A percentile compares a stretch with the other conserved stretches of the same genome.
Evolutionary conservation across 2,797 vertebrate genomes (phyloP).

Genomic region (Paramormyrops hopkinsi): DNA sequence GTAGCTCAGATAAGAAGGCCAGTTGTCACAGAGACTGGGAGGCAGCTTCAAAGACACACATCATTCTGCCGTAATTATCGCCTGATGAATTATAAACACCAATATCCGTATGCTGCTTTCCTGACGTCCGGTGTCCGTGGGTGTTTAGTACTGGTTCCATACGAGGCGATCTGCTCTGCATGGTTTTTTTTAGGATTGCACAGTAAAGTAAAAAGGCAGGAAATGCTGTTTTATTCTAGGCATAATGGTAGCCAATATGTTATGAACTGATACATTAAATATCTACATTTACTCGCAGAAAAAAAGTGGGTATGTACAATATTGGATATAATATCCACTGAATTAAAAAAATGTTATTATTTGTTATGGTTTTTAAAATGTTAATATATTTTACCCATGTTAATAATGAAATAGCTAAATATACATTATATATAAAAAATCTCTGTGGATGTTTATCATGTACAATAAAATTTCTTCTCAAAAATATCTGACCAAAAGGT

Average conservation of each 20-base stretch:
- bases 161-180: not conserved
- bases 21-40: conserved; percentile 5
- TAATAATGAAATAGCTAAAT: not conserved
- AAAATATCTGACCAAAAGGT: not conserved
- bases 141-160: not conserved
- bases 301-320: not conserved
- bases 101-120: not conserved
- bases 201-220: not conserved
- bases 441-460: not conserved
- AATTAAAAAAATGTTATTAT: not conserved
- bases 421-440: not conserved
- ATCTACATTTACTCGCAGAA: not conserved
- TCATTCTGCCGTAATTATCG: conserved; percentile 5
- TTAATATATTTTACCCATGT: not conserved
- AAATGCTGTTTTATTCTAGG: not conserved
- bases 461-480: not conserved
- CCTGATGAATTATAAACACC: conserved; percentile 13
- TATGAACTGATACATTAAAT: not conserved
- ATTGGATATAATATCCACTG: not conserved
- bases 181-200: not conserved
- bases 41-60: conserved; percentile 7
- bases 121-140: not conserved
- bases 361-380: not conserved
- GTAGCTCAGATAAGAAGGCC: not conserved
- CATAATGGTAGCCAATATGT: not conserved